Evolutionary conservation across 2,888 invertebrate genomes (phyloP), one percentile per base, ranked within the genome.

Genomic region (Buathra laborator): DNA sequence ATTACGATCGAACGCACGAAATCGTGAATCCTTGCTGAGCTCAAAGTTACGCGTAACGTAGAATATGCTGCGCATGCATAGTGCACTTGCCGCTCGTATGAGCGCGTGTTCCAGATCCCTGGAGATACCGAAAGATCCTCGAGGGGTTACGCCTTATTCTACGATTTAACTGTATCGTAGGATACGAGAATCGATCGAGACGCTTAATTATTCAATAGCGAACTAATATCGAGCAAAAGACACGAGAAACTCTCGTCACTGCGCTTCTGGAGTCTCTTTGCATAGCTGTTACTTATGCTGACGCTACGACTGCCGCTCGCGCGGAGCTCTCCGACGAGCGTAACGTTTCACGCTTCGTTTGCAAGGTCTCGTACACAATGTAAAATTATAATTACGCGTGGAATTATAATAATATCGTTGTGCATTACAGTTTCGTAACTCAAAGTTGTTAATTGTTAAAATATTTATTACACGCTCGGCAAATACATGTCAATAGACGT

Each of bases 21-120:
- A 67, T 80, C 29, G 66, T 10, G 64, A 84, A 78, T 78, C 78
- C 51, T 44, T 70, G 70, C 19, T 6, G 62, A 14, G 29, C 59
- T 59, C 59, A 14, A 62, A 32, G 12, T 32, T 32, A 14, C 62
- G 12, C 16, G 29, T 29, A n/a, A 7, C 32, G 9, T 48, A 24
- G 24, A 2, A 24, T 24, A 48, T 5, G 19, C 59, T 32, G 51
- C 51, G 24, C 19, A 43, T 10, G 53, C 16, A 51, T 4, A 48
- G 32, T 56, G 56, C 70, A 75, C 74, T 74, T 70, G 37, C 53
- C 64, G 51, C 70, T 70, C 66, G 29, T 53, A 24, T 46, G 56
- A 66, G 74, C 81, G 29, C 78, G 78, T 74, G 81, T 75, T 56
- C 66, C 59, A 76, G 80, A 84, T 84, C 32, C 19, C 32, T 53